Conservation (phyloP, 2,888 invertebrate genomes). For the Heliconius hortense region DNA sequence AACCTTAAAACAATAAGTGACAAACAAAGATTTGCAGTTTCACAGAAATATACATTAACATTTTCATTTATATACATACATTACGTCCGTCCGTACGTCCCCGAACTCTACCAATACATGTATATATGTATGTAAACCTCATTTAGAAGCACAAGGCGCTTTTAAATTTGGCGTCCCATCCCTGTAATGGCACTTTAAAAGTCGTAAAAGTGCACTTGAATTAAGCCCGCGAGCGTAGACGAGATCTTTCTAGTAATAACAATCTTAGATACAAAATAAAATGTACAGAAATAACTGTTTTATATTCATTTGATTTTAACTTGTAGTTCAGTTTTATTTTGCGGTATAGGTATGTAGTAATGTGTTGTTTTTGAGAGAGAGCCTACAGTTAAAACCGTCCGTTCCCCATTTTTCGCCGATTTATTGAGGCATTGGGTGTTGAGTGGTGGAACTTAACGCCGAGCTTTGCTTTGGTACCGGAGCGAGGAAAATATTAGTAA, state of each 20-base stretch:
- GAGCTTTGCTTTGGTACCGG: background rate
- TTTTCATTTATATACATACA: background rate
- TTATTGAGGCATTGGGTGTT: background rate
- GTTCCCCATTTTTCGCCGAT: background rate
- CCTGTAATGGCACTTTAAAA: constrained; percentile 76
- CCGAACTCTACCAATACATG: background rate
- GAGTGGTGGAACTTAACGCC: background rate
- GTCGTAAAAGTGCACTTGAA: constrained; percentile 70
- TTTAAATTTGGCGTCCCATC: constrained; percentile 55
- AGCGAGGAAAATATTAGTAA: too few relatives aligned
- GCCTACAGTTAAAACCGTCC: background rate
- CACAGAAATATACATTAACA: background rate
- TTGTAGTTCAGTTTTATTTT: constrained; percentile 1
- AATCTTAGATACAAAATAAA: constrained; percentile 23
- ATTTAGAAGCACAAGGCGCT: constrained; percentile 34
- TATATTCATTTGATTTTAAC: constrained; percentile 17
- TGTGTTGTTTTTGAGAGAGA: background rate
- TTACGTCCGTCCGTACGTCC: background rate
- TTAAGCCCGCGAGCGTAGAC: constrained; percentile 47
- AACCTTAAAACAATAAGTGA: background rate
- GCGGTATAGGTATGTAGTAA: background rate
- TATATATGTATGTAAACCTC: constrained; percentile 19
- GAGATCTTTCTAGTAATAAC: constrained; percentile 28
- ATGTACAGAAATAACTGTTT: constrained; percentile 21
- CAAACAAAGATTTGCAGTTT: background rate